These are phyloP conservation scores for Melanostoma scalare DNA, from an alignment of 2,888 invertebrate genomes.

Conservation along the genomic window DNA sequence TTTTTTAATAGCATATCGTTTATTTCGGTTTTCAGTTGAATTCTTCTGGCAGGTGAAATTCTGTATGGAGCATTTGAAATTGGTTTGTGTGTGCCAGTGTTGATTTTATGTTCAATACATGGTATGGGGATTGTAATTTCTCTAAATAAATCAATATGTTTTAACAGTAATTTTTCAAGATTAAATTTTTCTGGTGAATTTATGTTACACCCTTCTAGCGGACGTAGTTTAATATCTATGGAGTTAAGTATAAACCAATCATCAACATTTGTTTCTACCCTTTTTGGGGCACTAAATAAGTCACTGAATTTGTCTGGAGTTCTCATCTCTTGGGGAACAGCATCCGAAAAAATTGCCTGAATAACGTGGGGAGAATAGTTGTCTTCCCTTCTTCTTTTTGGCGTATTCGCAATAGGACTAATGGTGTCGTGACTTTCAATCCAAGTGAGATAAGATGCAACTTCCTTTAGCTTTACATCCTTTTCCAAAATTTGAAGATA, in stretches of 20 bases:
- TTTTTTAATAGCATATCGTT: too few species aligned
- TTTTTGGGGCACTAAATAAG: neutral
- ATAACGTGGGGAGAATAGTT: neutral
- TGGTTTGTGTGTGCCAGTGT: too few species aligned
- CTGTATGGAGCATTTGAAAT: too few species aligned
- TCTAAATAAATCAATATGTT: slow-evolving; percentile 2
- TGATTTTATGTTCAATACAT: too few species aligned
- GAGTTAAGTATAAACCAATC: neutral
- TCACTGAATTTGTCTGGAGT: neutral
- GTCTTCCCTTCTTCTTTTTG: neutral
- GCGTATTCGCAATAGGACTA: neutral
- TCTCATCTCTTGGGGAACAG: too few species aligned
- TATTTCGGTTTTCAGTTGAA: too few species aligned
- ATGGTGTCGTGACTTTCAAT: neutral
- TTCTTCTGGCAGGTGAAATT: too few species aligned
- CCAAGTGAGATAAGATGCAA: slow-evolving; percentile 4
- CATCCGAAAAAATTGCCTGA: too few species aligned
- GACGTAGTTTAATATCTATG: neutral
- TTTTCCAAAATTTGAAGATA: neutral
- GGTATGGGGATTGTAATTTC: too few species aligned
- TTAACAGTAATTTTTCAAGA: neutral
- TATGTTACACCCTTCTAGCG: neutral
- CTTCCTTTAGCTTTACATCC: neutral
- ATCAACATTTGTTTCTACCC: neutral
- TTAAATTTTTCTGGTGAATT: neutral